Conservation (phyloP, 2,797 vertebrate genomes). For the Nasua narica region DNA sequence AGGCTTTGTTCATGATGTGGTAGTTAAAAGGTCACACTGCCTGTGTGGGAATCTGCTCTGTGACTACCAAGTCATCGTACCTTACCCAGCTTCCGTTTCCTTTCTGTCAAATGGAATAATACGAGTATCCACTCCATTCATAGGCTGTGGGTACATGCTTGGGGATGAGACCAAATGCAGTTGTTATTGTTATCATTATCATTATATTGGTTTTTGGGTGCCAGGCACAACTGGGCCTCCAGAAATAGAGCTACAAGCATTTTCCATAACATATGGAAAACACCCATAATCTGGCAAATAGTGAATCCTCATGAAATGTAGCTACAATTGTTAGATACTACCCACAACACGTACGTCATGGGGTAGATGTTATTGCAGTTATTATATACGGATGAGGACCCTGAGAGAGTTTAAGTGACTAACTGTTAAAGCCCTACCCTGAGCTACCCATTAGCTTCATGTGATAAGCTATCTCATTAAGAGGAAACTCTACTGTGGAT, state of each 20-base stretch:
- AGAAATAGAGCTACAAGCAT: too few relatives aligned
- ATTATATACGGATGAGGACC: neutral
- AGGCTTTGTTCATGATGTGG: neutral
- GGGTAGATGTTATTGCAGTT: neutral
- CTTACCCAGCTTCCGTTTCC: neutral
- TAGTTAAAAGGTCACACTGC: neutral
- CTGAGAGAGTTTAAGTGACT: neutral
- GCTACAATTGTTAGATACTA: neutral
- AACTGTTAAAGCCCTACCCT: conserved; percentile 1
- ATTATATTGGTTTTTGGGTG: neutral
- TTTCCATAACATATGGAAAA: neutral
- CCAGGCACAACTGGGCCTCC: too few relatives aligned
- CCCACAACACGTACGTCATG: neutral
- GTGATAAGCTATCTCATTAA: conserved; percentile 30
- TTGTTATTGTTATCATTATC: neutral
- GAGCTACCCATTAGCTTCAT: neutral
- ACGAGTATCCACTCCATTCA: neutral
- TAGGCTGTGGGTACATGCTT: neutral
- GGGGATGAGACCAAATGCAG: neutral
- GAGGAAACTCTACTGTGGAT: neutral
- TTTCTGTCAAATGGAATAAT: neutral
- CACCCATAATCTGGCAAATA: neutral
- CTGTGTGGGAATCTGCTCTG: neutral
- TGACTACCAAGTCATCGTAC: neutral
- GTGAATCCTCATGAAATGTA: neutral